Evolutionary conservation across 2,113 vertebrate species (phyloP), one percentile per base, ranked within the genome.

Genomic region (Indicator indicator): DNA sequence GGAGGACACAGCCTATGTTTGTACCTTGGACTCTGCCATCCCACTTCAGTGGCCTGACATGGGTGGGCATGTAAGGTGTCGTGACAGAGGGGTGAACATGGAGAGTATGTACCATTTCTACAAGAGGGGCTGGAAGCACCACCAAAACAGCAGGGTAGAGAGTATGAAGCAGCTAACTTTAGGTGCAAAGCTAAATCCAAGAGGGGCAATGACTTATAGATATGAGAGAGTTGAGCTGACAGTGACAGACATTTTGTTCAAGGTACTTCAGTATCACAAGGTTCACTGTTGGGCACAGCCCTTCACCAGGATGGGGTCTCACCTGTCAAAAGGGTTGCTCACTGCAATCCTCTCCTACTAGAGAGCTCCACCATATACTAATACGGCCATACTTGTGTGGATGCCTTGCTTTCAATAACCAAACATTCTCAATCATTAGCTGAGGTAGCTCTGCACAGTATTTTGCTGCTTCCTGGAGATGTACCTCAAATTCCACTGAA

Each of bases 381-480:
- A 76, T n/a, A 83, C 9, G n/a, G 36, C 9, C 27, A 8, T 28
- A 46, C 46, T 56, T 67, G 46, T 63, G 30, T 27, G 78, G 63
- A 48, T 91, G 71, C 38, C 60, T 86, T 67, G 36, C 60, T 52
- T 86, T 70, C 82, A 74, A 11, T 56, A 79, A 67, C 27, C 38
- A 77, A 89, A 67, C 14, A 26, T 42, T 26, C 79, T 74, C 75
- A 88, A 2, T 70, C 78, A 86, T 46, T 64, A 88, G 9, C 28
- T 80, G 64, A 88, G 44, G 42, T 2, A 2, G 54, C 50, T 54
- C 64, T 48, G 68, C 60, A 18, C 19, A 56, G 60, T 67, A 27
- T 77, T 88, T 77, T 73, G 33, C 64, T 81, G 46, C 71, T 96
- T 79, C 46, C 76, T 83, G 88, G 60, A 88, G 82, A 88, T 27